Evolutionary conservation across 2,797 vertebrate genomes (phyloP), one percentile per base, ranked within the genome.

Genomic region (Hirundo rustica): DNA sequence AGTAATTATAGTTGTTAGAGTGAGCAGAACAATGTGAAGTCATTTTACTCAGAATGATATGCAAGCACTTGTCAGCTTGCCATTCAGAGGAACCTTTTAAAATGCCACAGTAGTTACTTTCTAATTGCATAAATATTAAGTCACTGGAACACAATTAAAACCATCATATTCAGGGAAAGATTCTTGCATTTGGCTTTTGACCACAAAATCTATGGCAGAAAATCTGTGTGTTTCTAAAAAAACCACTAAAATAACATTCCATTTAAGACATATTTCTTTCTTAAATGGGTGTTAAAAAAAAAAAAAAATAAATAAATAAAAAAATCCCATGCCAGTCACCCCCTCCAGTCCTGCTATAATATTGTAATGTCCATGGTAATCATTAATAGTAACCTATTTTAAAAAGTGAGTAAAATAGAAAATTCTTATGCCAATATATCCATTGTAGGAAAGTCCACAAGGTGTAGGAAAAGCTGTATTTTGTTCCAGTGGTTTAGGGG

Each of bases 1-100:
- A 64, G 47, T 95, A 96, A 97, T 96, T 97, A 95, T 88, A 96
- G 93, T 90, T 94, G 79, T 95, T 93, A 93, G 9, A 96, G 60
- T 76, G 36, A 85, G 86, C 62, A 75, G 95, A 92, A 96, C 87
- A 93, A 91, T 95, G 81, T 25, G 65, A 96, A 95, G 88, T 68
- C 44, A 45, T 94, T 96, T 85, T 73, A 57, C 65, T 90, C 71
- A 54, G 66, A 95, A 82, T 94, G 83, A 96, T 96, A 93, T 82
- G 92, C 94, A 93, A 95, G 95, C 89, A 89, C 91, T 94, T 97
- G 88, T 92, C 95, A 93, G 66, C 68, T 91, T 96, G 87, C 87
- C 71, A 79, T 93, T 94, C 88, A 89, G 38, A 73, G 50, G 62
- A 90, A 67, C 55, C 68, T 92, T 93, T 95, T 87, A 90, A 95